Evolutionary conservation across 2,797 vertebrate species (phyloP).

Genomic region (Peromyscus eremicus): DNA sequence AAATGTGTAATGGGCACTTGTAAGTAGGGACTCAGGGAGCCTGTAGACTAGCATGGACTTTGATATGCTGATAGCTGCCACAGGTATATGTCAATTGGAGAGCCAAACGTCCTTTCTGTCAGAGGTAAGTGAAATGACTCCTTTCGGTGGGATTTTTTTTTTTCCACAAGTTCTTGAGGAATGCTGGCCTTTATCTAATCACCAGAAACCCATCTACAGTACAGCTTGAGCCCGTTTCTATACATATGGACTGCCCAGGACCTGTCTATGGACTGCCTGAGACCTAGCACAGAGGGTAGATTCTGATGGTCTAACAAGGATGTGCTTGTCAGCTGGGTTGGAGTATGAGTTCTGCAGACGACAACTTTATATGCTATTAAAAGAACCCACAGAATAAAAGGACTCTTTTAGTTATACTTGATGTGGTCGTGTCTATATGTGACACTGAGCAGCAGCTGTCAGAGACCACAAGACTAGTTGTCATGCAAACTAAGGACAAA

Average conservation of each 20-base stretch:
- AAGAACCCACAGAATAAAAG: neutral
- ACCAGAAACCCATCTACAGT: neutral
- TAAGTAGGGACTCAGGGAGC: too few species aligned
- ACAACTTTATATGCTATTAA: neutral
- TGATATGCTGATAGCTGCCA: too few species aligned
- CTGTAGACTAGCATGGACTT: too few species aligned
- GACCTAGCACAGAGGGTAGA: neutral
- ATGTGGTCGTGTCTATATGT: neutral
- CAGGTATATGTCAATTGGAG: too few species aligned
- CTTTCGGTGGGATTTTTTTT: too few species aligned
- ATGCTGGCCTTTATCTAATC: neutral
- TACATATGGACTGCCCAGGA: too few species aligned
- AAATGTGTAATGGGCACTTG: too few species aligned
- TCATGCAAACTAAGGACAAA: neutral
- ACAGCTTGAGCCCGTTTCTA: neutral
- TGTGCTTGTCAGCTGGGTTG: neutral
- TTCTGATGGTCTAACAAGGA: slow-evolving; percentile 17
- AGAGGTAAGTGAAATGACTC: too few species aligned
- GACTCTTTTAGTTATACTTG: neutral
- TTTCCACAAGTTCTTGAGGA: too few species aligned
- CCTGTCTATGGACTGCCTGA: neutral
- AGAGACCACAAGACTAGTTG: neutral
- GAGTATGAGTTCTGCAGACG: neutral
- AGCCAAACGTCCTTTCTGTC: too few species aligned
- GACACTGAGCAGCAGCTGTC: neutral